Evolutionary conservation across 2,888 invertebrate species (phyloP).

Genomic region (Agrochola lota): DNA sequence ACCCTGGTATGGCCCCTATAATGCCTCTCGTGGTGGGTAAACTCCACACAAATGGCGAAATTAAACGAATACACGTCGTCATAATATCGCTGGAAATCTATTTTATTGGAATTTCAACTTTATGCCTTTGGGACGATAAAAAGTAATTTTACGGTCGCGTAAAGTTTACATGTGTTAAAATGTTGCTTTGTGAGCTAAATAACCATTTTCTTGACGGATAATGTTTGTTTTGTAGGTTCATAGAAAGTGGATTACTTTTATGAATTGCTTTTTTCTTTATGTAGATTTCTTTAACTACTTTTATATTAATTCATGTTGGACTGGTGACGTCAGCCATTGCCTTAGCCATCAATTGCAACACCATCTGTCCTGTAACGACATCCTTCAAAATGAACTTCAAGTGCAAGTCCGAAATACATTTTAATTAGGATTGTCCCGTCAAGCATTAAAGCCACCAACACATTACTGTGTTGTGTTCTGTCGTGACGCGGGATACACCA

Average conservation of each 20-base stretch:
- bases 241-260: conserved; percentile 20
- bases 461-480: too few species aligned
- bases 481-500: too few species aligned
- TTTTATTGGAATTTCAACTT: conserved; percentile 71
- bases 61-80: conserved; percentile 72
- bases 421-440: neutral
- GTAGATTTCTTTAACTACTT: neutral
- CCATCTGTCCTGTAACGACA: neutral
- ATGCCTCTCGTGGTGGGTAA: conserved; percentile 73
- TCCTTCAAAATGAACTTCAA: neutral
- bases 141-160: conserved; percentile 67
- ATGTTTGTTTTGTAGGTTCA: conserved; percentile 32
- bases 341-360: neutral
- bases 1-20: conserved; percentile 71
- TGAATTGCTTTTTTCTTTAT: neutral
- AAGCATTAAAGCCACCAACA: neutral
- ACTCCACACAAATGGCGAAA: conserved; percentile 75
- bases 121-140: conserved; percentile 64
- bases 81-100: conserved; percentile 65
- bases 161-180: conserved; percentile 63
- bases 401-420: neutral
- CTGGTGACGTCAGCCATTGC: neutral
- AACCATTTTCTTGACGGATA: conserved; percentile 32
- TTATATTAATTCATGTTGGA: neutral
- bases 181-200: conserved; percentile 49